Percentiles rank a stretch among this genome's conserved stretches.
Conservation (phyloP, 2,888 invertebrate genomes). For the Drosophila melanosoma region DNA sequence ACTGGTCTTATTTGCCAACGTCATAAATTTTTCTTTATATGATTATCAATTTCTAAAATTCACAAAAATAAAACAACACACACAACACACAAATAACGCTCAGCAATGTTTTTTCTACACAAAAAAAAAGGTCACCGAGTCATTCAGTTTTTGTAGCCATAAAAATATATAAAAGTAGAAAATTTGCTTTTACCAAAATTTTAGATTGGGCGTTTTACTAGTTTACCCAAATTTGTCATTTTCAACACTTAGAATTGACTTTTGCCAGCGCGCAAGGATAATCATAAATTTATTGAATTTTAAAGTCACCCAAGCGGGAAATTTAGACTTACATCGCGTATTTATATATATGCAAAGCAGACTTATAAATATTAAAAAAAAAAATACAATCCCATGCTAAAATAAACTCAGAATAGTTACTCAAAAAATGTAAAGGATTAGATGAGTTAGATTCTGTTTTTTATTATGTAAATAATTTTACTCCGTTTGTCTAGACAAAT, state of each 20-base stretch:
- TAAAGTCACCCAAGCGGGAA: constrained; percentile 47
- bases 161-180: constrained; percentile 29
- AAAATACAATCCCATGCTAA: not conserved
- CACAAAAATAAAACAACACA: constrained; percentile 28
- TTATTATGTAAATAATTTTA: not conserved
- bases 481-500: not conserved
- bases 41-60: constrained; percentile 74
- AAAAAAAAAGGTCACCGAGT: constrained; percentile 39
- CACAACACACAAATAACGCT: not conserved
- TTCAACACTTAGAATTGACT: constrained; percentile 43
- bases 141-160: constrained; percentile 27
- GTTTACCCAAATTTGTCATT: constrained; percentile 40
- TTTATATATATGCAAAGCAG: constrained; percentile 34
- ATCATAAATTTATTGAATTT: constrained; percentile 84
- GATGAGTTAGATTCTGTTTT: not conserved
- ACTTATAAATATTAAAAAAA: constrained; percentile 56
- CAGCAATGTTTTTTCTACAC: not conserved
- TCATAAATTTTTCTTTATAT: constrained; percentile 75
- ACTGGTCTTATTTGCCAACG: constrained; percentile 25
- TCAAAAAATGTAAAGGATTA: not conserved
- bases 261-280: constrained; percentile 53
- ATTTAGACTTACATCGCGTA: constrained; percentile 7
- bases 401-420: not conserved
- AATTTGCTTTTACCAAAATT: constrained; percentile 26
- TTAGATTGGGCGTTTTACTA: constrained; percentile 32